Percentiles rank a stretch among this genome's conserved stretches.
phyloP scores from a whole-genome alignment of 2,888 invertebrate genomes.

The Orchesella flavescens region DNA sequence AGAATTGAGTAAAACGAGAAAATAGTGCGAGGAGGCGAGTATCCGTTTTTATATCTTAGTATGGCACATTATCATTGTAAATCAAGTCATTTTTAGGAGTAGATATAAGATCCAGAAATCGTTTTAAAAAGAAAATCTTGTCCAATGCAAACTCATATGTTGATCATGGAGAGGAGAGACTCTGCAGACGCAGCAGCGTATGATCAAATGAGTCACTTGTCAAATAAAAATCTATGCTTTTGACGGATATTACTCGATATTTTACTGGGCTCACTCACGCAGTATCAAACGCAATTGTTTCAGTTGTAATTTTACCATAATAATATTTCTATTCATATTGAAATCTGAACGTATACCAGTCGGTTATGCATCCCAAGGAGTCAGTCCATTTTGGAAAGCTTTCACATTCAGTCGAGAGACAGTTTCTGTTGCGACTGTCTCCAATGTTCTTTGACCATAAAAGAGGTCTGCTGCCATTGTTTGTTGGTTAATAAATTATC shows the following conservation, averaged over 20 bases:
- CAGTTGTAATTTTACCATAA: no score
- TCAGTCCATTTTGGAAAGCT: no score
- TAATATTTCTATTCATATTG: no score
- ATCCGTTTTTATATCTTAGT: not conserved
- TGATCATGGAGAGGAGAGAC: slow-evolving; percentile 21
- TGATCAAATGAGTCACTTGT: slow-evolving; percentile 26
- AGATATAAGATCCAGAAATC: slow-evolving; percentile 38
- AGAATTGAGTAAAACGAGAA: not conserved
- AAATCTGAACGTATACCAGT: no score
- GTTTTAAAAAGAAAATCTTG: slow-evolving; percentile 41
- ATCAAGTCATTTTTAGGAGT: slow-evolving; percentile 38
- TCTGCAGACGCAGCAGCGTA: not conserved
- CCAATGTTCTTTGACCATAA: no score
- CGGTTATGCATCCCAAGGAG: no score
- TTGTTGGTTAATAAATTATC: no score
- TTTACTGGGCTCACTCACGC: slow-evolving; percentile 8
- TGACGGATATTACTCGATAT: slow-evolving; percentile 38
- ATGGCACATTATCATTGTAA: not conserved
- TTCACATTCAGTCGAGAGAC: slow-evolving; percentile 17
- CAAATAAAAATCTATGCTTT: slow-evolving; percentile 28
- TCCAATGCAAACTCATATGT: slow-evolving; percentile 27
- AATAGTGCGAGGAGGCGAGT: not conserved
- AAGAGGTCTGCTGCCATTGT: no score
- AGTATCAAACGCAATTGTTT: slow-evolving; percentile 8
- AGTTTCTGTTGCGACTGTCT: no score